Percentiles rank a stretch among this genome's conserved stretches.
These are phyloP conservation scores for Todiramphus chloris DNA, from an alignment of 2,113 vertebrate species.

Conservation along the genomic window DNA sequence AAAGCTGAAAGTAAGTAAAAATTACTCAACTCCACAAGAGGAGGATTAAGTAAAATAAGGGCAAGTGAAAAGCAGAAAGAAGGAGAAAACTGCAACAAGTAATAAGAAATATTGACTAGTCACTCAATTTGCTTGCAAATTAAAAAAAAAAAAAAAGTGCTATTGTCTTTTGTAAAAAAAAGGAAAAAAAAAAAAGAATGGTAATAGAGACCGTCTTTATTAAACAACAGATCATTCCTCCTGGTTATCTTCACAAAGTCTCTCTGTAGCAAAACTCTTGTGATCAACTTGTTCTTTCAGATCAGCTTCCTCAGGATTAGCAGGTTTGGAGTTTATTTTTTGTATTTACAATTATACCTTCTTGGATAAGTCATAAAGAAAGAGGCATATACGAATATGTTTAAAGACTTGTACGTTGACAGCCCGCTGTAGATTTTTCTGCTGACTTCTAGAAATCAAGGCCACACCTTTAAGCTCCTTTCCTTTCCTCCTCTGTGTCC, in stretches of 20 bases:
- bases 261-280: background rate
- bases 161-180: background rate
- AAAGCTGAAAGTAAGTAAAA: background rate
- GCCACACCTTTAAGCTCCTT: background rate
- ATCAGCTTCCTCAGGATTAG: background rate
- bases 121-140: background rate
- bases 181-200: background rate
- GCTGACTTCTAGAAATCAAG: background rate
- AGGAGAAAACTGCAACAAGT: background rate
- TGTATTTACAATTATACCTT: background rate
- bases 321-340: background rate
- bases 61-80: background rate
- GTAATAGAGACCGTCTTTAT: background rate
- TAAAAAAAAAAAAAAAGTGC: background rate
- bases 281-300: background rate
- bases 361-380: background rate
- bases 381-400: background rate
- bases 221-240: background rate
- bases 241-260: background rate
- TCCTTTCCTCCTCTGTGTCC: background rate
- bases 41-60: background rate
- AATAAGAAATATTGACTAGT: background rate
- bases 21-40: background rate
- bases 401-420: background rate
- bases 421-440: background rate